Percentiles rank a stretch among this genome's conserved stretches.
Evolutionary conservation across 2,113 vertebrate species (phyloP).

Genomic region (Onychorhynchus coronatus): DNA sequence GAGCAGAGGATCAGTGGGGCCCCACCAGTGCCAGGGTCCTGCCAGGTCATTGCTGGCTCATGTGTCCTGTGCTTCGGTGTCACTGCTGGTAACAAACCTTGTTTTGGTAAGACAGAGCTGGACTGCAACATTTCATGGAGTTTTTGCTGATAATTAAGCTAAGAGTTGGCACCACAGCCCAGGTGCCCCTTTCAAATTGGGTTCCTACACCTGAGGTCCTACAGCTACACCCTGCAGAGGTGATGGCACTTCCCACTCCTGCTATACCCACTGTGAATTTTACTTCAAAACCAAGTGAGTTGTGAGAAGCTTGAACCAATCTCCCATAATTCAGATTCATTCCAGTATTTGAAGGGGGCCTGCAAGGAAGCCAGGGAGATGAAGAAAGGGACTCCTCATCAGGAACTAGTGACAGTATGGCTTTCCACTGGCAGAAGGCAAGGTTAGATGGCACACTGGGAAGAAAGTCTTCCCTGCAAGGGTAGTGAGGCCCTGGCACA

Average conservation of each 20-base stretch:
- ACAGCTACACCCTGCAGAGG: background rate
- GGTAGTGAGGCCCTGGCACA: background rate
- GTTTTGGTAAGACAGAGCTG: background rate
- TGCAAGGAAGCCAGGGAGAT: background rate
- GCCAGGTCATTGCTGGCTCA: too few species aligned
- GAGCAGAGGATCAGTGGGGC: background rate
- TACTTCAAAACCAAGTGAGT: background rate
- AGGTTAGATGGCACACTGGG: background rate
- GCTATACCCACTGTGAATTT: background rate
- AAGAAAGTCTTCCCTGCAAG: background rate
- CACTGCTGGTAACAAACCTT: background rate
- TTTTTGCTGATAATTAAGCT: background rate
- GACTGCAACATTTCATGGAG: background rate
- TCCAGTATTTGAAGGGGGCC: background rate
- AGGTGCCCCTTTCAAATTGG: background rate
- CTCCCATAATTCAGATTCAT: background rate
- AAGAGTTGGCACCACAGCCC: too few species aligned
- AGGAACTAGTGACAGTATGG: background rate
- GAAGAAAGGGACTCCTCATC: background rate
- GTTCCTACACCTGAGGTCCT: conserved; percentile 2
- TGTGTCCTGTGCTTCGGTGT: fast-evolving
- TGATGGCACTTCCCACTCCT: background rate
- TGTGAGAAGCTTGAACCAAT: background rate
- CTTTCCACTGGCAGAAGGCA: background rate
- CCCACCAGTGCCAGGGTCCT: background rate